phyloP scores from a whole-genome alignment of 2,113 vertebrate species.

The Clarias magur region DNA sequence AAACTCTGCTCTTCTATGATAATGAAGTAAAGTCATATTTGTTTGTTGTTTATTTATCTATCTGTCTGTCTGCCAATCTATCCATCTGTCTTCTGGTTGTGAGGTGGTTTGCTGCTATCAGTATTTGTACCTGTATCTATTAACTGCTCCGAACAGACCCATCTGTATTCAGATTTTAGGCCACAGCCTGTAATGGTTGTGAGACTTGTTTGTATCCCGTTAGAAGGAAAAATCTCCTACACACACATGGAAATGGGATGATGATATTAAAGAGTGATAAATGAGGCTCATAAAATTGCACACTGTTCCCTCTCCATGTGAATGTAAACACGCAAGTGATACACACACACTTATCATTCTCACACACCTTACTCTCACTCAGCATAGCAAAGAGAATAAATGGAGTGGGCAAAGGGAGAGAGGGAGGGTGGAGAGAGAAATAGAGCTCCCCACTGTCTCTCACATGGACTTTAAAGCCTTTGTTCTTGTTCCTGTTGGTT shows the following conservation, averaged over 20 bases:
- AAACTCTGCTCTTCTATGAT: neutral
- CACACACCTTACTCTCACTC: neutral
- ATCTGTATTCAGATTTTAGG: neutral
- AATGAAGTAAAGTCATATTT: neutral
- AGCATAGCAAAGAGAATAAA: neutral
- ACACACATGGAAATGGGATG: neutral
- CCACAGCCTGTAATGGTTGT: neutral
- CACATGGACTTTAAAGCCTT: neutral
- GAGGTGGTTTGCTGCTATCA: neutral
- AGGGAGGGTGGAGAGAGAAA: neutral
- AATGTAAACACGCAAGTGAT: neutral
- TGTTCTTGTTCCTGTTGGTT: neutral
- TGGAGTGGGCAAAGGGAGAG: neutral
- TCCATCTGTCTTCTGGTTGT: neutral
- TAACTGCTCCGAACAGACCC: neutral
- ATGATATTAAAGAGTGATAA: conserved; percentile 1
- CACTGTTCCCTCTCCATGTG: neutral
- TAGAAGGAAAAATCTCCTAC: neutral
- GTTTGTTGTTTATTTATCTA: neutral
- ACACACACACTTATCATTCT: neutral
- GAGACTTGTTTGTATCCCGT: neutral
- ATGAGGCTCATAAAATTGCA: conserved; percentile 13
- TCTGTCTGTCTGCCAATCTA: neutral
- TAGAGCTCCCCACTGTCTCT: neutral
- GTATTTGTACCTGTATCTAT: neutral